phyloP scores from a whole-genome alignment of 2,888 invertebrate genomes.

The Dromius quadrimaculatus region DNA sequence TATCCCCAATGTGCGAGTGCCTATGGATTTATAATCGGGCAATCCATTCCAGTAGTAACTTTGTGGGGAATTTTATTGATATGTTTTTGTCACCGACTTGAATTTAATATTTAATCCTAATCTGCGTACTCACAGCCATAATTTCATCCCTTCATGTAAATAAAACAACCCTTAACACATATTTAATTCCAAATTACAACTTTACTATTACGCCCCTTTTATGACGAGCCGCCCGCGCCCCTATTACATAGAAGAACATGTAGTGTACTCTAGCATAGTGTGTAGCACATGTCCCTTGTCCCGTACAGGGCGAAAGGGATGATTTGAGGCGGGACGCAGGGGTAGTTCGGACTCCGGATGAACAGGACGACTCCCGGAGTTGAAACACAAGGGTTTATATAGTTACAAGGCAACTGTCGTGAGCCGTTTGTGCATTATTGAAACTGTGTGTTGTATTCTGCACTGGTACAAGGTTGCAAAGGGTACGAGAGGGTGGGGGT shows the following conservation, averaged over 20 bases:
- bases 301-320: too few relatives aligned
- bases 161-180: background rate
- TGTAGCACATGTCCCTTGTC: conserved; percentile 1
- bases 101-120: too few relatives aligned
- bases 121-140: too few relatives aligned
- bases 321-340: too few relatives aligned
- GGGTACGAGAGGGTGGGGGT: background rate
- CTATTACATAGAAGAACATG: background rate
- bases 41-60: conserved; percentile 51
- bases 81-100: too few relatives aligned
- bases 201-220: too few relatives aligned
- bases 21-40: conserved; percentile 49
- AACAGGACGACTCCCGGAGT: background rate
- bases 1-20: conserved; percentile 17
- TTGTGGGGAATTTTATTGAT: too few relatives aligned
- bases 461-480: background rate
- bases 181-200: background rate
- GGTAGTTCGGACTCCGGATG: background rate
- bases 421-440: conserved; percentile 18
- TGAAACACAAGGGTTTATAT: background rate
- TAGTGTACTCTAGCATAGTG: too few relatives aligned
- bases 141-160: background rate
- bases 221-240: background rate
- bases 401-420: conserved; percentile 15
- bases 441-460: conserved; percentile 1